A percentile compares a stretch with the other conserved stretches of the same genome.
phyloP scores from a whole-genome alignment of 2,797 vertebrate genomes.

The Muscicapa comitata region DNA sequence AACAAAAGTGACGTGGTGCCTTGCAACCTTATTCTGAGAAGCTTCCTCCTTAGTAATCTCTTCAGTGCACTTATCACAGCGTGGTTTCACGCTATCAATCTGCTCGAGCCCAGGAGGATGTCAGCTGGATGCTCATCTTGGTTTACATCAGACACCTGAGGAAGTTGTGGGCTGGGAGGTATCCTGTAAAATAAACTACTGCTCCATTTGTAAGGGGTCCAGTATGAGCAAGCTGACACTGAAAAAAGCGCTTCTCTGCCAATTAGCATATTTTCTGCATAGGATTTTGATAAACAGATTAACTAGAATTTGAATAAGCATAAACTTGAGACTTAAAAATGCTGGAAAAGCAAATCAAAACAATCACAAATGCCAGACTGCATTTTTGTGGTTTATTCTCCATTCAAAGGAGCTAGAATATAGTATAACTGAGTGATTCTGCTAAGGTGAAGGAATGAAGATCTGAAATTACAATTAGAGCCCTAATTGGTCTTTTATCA shows the following conservation, averaged over 20 bases:
- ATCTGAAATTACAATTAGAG: not conserved
- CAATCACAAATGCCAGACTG: not conserved
- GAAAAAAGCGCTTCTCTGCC: not conserved
- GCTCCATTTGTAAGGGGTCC: not conserved
- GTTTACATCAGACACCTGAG: not conserved
- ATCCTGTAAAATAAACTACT: not conserved
- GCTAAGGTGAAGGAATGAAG: not conserved
- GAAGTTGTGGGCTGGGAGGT: conserved; percentile 12
- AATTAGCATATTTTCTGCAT: not conserved
- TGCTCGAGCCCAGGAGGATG: not conserved
- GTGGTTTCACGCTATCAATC: not conserved
- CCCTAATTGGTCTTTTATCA: not conserved
- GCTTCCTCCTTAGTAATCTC: conserved; percentile 33
- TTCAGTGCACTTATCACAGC: conserved; percentile 4
- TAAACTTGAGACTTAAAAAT: not conserved
- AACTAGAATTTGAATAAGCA: conserved; percentile 5
- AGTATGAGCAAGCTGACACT: not conserved
- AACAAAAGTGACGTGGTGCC: not conserved
- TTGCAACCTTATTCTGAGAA: not conserved
- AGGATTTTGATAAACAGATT: not conserved
- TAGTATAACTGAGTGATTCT: not conserved
- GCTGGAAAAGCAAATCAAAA: not conserved
- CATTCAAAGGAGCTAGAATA: not conserved
- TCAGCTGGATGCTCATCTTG: not conserved
- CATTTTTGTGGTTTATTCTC: not conserved